Evolutionary conservation across 2,797 vertebrate species (phyloP).

Genomic region (Gymnoscopelus microlampas): DNA sequence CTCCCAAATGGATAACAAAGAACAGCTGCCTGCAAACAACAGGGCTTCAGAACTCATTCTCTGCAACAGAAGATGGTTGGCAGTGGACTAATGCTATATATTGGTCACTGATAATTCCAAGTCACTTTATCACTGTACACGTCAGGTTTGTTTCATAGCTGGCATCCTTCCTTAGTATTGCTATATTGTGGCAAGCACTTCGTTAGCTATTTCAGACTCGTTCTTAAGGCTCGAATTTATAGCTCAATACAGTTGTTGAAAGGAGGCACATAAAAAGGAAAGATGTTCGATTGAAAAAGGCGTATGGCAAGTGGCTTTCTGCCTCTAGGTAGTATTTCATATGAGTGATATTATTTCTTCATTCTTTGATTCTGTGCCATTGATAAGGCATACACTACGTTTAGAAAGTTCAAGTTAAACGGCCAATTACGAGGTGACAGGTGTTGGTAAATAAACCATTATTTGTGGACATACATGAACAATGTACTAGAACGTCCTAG

Average conservation of each 20-base stretch:
- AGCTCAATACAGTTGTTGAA: slow-evolving; percentile 17
- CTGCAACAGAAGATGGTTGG: slow-evolving; percentile 44
- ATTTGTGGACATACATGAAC: slow-evolving; percentile 13
- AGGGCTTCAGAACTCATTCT: slow-evolving; percentile 36
- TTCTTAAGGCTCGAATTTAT: slow-evolving; percentile 11
- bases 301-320: slow-evolving; percentile 19
- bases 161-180: slow-evolving; percentile 37
- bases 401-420: slow-evolving; percentile 3
- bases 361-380: slow-evolving; percentile 28
- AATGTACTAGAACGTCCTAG: slow-evolving; percentile 39
- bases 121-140: slow-evolving; percentile 62
- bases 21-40: slow-evolving; percentile 45
- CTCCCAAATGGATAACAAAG: slow-evolving; percentile 32
- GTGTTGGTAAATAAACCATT: neutral
- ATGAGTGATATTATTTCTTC: slow-evolving; percentile 13
- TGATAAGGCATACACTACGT: slow-evolving; percentile 12
- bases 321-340: slow-evolving; percentile 19
- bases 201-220: slow-evolving; percentile 39
- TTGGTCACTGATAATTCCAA: slow-evolving; percentile 43
- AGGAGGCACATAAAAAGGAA: slow-evolving; percentile 16
- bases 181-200: slow-evolving; percentile 44
- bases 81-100: slow-evolving; percentile 37
- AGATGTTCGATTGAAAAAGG: slow-evolving; percentile 20
- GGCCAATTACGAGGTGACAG: neutral
- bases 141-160: slow-evolving; percentile 45